phyloP scores from a whole-genome alignment of 92 coral and sea anemone species.

The Virgularia gustaviana region DNA sequence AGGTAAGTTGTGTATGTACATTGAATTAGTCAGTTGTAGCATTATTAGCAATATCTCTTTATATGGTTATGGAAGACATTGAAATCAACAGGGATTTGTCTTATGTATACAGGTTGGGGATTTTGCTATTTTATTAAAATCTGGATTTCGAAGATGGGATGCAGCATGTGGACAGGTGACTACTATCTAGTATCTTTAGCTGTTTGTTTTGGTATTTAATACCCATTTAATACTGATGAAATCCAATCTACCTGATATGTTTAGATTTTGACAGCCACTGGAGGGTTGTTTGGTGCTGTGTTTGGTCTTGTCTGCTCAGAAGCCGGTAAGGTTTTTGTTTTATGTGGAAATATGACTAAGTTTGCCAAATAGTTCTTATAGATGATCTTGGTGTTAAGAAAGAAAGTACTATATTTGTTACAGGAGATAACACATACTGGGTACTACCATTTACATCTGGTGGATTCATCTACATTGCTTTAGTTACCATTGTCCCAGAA shows the following conservation, averaged over 20 bases:
- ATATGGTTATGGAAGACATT: too few species aligned
- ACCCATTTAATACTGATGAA: background rate
- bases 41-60: too few species aligned
- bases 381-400: too few species aligned
- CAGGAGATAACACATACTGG: slow-evolving; percentile 92
- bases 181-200: background rate
- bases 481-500: slow-evolving; percentile 96
- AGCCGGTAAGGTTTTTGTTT: slow-evolving; percentile 61
- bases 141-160: slow-evolving; percentile 93
- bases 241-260: background rate
- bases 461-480: slow-evolving; percentile 92
- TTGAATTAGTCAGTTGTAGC: background rate
- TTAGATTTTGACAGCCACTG: slow-evolving; percentile 87
- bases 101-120: slow-evolving; percentile 95
- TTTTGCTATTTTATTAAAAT: slow-evolving; percentile 89
- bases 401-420: too few species aligned
- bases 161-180: slow-evolving; percentile 93
- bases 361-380: too few species aligned
- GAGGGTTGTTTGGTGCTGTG: slow-evolving; percentile 79
- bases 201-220: background rate
- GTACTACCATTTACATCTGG: slow-evolving; percentile 94
- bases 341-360: background rate
- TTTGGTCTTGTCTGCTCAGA: slow-evolving; percentile 86
- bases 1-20: slow-evolving; percentile 46
- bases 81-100: too few species aligned